Percentiles rank a stretch among this genome's conserved stretches.
These are phyloP conservation scores for Andrena hattorfiana DNA, from an alignment of 2,888 invertebrate species.

Conservation along the genomic window DNA sequence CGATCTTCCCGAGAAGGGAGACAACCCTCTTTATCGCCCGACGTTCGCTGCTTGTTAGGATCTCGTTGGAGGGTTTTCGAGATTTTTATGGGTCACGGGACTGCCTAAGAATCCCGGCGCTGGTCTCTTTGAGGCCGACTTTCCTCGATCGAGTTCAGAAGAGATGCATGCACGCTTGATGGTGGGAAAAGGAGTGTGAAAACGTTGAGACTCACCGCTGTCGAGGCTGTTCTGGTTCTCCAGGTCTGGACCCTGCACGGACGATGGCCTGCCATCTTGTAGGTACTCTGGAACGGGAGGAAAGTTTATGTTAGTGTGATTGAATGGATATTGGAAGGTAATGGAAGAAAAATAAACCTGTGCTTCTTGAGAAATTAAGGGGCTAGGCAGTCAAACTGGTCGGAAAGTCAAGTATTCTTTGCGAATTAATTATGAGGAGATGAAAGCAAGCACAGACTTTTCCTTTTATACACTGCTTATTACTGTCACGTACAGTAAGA, in stretches of 20 bases:
- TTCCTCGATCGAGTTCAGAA: not conserved
- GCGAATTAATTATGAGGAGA: no score
- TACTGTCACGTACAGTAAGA: no score
- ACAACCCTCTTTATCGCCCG: constrained; percentile 57
- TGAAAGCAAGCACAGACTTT: no score
- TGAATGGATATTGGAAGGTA: not conserved
- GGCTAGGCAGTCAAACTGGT: no score
- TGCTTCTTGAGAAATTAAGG: no score
- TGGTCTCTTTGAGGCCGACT: not conserved
- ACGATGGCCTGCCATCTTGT: constrained; percentile 71
- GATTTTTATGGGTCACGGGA: constrained; percentile 54
- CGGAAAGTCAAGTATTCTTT: no score
- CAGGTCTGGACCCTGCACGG: constrained; percentile 75
- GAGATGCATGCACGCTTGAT: not conserved
- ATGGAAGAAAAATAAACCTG: no score
- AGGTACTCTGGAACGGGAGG: constrained; percentile 74
- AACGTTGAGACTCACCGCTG: constrained; percentile 75
- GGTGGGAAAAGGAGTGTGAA: not conserved
- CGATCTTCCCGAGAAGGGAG: constrained; percentile 38
- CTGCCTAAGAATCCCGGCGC: constrained; percentile 18
- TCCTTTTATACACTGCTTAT: no score
- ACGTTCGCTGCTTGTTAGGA: constrained; percentile 49
- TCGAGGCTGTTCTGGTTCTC: constrained; percentile 82
- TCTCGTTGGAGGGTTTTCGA: constrained; percentile 25
- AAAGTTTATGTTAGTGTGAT: not conserved